These are phyloP conservation scores for Aldrovandia affinis DNA, from an alignment of 2,797 vertebrate genomes.

Conservation along the genomic window DNA sequence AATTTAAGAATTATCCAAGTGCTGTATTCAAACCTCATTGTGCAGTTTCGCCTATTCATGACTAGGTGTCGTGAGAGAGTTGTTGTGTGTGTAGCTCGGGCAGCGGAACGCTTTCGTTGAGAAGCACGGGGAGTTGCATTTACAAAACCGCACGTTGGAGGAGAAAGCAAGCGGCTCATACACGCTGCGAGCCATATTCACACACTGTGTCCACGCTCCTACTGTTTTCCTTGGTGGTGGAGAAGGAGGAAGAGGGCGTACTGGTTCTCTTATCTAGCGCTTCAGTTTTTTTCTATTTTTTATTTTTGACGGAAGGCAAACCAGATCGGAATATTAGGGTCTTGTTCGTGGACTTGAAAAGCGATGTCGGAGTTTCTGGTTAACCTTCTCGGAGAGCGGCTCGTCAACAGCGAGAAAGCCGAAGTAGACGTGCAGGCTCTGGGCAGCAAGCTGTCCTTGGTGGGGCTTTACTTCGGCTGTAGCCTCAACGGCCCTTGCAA, in stretches of 20 bases:
- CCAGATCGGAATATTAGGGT: constrained; percentile 41
- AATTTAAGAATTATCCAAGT: too few species aligned
- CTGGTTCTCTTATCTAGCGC: constrained; percentile 47
- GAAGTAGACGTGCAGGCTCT: constrained; percentile 90
- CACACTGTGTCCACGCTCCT: constrained; percentile 44
- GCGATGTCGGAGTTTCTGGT: constrained; percentile 92
- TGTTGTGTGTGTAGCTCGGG: constrained; percentile 8
- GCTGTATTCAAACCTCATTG: background rate
- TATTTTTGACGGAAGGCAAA: background rate
- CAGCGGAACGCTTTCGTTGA: constrained; percentile 50
- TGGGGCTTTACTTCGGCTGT: constrained; percentile 92
- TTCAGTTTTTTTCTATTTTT: constrained; percentile 53
- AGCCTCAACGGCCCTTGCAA: constrained; percentile 89
- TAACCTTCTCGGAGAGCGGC: constrained; percentile 91
- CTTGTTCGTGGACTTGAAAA: constrained; percentile 49
- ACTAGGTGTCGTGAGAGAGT: constrained; percentile 46
- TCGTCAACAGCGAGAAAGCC: constrained; percentile 87
- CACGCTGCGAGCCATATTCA: constrained; percentile 49
- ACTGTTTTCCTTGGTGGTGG: constrained; percentile 48
- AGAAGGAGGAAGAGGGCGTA: constrained; percentile 54
- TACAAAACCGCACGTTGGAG: constrained; percentile 66
- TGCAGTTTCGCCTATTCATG: constrained; percentile 17
- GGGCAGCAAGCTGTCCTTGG: constrained; percentile 80
- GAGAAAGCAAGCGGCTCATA: constrained; percentile 46
- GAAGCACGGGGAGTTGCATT: constrained; percentile 73